Evolutionary conservation across 2,888 invertebrate genomes (phyloP).

Genomic region (Gasteruption jaculator): DNA sequence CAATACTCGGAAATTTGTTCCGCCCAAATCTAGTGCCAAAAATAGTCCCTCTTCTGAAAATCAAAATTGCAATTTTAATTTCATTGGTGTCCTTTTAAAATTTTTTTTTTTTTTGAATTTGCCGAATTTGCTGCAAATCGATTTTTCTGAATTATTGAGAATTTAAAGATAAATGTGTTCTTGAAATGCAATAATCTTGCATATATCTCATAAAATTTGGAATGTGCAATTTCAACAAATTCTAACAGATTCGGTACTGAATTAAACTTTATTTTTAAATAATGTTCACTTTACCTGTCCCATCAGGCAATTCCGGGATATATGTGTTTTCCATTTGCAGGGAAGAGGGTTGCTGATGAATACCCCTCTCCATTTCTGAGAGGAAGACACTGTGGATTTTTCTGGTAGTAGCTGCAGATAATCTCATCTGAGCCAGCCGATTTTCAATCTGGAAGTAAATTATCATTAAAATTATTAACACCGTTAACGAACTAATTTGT

Average conservation of each 20-base stretch:
- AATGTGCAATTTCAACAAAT: not conserved
- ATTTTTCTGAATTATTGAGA: no score
- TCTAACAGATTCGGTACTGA: not conserved
- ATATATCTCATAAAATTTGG: not conserved
- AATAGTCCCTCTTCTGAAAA: conserved; percentile 63
- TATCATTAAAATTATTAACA: not conserved
- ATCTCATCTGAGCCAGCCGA: conserved; percentile 37
- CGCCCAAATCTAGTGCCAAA: conserved; percentile 75
- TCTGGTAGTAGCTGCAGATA: conserved; percentile 52
- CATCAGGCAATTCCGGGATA: conserved; percentile 68
- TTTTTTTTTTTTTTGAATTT: no score
- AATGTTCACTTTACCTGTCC: conserved; percentile 55
- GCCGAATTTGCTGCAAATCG: no score
- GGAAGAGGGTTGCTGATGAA: conserved; percentile 61
- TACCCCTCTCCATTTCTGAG: conserved; percentile 62
- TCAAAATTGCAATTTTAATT: conserved; percentile 4
- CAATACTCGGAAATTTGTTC: conserved; percentile 76
- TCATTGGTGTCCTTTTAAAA: no score
- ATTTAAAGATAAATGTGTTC: not conserved
- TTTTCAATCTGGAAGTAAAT: conserved; percentile 36
- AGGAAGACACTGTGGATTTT: conserved; percentile 60
- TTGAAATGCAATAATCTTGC: not conserved
- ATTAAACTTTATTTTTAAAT: conserved; percentile 1
- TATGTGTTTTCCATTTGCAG: conserved; percentile 76
- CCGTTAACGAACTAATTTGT: no score